These are phyloP conservation scores for Scaptomyza hsui DNA, from an alignment of 1,140 invertebrate species.

Conservation along the genomic window DNA sequence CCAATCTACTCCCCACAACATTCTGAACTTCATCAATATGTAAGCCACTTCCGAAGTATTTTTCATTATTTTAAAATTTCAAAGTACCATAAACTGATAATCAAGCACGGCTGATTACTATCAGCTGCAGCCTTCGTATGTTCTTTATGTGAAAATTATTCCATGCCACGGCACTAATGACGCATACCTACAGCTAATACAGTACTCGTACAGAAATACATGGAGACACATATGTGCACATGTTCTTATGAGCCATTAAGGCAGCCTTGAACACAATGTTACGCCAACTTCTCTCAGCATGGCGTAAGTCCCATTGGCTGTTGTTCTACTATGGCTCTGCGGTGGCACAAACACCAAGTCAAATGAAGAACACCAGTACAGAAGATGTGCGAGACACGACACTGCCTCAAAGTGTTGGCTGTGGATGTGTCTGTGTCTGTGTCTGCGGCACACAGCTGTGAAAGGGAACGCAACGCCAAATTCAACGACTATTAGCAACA, in stretches of 20 bases:
- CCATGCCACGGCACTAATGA: conserved; percentile 37
- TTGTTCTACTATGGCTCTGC: conserved; percentile 18
- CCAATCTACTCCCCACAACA: neutral
- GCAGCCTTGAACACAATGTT: conserved; percentile 15
- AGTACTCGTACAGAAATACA: neutral
- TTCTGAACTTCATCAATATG: neutral
- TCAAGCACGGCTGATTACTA: conserved; percentile 11
- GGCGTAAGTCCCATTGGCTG: conserved; percentile 7
- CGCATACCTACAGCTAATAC: conserved; percentile 6
- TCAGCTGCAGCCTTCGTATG: conserved; percentile 17
- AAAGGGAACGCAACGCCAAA: conserved; percentile 35
- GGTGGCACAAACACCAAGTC: conserved; percentile 33
- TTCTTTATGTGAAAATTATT: conserved; percentile 42
- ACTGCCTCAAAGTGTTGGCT: conserved; percentile 14
- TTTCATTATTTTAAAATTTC: conserved; percentile 4
- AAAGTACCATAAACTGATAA: conserved; percentile 3
- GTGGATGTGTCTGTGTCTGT: conserved; percentile 11
- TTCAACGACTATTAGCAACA: conserved; percentile 38
- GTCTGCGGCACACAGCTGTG: conserved; percentile 21
- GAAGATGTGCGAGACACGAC: conserved; percentile 37
- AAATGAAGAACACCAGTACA: conserved; percentile 48
- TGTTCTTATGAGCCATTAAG: conserved; percentile 15
- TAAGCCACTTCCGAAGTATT: conserved; percentile 2
- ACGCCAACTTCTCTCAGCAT: conserved; percentile 39
- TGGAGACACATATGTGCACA: conserved; percentile 2